Conservation (phyloP, 2,113 vertebrate species). For the Mobula hypostoma region DNA sequence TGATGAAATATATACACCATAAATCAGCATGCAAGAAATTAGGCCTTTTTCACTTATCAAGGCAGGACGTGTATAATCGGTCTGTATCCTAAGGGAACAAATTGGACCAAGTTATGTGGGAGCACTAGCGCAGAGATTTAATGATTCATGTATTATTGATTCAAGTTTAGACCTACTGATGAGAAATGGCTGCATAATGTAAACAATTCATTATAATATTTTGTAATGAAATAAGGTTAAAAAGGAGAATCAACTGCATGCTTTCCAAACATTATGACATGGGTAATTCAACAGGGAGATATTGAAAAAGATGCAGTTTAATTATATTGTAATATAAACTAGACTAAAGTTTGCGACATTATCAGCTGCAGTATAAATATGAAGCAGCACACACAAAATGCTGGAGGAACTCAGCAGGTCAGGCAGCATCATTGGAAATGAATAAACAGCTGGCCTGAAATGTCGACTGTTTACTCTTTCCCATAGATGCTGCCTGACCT, state of each 20-base stretch:
- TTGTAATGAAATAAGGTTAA: not conserved
- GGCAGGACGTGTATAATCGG: not conserved
- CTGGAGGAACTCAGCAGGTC: too few species aligned
- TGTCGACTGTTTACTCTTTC: too few species aligned
- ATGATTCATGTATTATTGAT: slow-evolving; percentile 1
- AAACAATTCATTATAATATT: not conserved
- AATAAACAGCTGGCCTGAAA: too few species aligned
- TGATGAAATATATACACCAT: not conserved
- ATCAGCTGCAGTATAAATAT: not conserved
- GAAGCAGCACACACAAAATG: not conserved
- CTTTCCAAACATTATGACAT: not conserved
- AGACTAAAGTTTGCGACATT: not conserved
- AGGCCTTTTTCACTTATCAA: not conserved
- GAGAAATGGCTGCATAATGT: not conserved
- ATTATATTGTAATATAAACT: not conserved
- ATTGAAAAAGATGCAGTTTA: not conserved
- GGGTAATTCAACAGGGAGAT: not conserved
- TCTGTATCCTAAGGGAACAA: not conserved
- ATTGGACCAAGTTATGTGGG: not conserved
- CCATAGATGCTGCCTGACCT: too few species aligned
- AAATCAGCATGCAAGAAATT: not conserved
- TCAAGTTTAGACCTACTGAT: not conserved
- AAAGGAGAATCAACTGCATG: not conserved
- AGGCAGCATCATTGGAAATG: too few species aligned
- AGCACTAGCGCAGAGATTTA: not conserved